Base-by-base conservation (phyloP, 2,113 vertebrate genomes). In the Prunella fulvescens region DNA sequence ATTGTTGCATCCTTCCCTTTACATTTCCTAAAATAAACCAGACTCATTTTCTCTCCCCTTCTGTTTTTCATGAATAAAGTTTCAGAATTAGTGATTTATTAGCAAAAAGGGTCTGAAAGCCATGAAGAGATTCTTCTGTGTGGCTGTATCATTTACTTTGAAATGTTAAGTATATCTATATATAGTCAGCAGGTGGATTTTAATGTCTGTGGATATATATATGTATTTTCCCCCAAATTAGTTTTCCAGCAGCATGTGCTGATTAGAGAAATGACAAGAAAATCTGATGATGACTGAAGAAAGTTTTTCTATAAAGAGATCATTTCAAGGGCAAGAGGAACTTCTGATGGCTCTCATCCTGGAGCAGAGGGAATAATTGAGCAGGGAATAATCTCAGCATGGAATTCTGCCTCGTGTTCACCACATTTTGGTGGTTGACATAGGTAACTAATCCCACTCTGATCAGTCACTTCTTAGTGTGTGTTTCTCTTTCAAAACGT, bases 401-500 rank as follows among this genome's bases (percentile, higher is more conserved):
- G 88, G 48, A 44, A 44, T 77, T 20, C 10, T 57, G 57, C 24
- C 79, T 53, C 0, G 33, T 42, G 16, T 15, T 80, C 10, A 2
- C 25, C 66, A 35, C 12, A 0, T 57, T 83, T 35, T 56, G n/a
- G 1, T 25, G 11, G 64, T 5, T n/a, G 80, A 9, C 47, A 7
- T 7, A 44, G 53, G 69, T 84, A 33, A 64, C 66, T 81, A 93
- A 93, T 91, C 69, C 51, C 51, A 1, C 76, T 29, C 6, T 39
- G 28, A 17, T 24, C 29, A 93, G 48, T 62, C 61, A 78, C 81
- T 91, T 71, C 67, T 65, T 45, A 86, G 47, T 5, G 4, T 35
- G 39, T 9, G 53, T 91, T 93, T 93, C 91, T 92, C 84, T 91
- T 95, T 89, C 77, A 45, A 89, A 93, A 93, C 4, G 53, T 90